Evolutionary conservation across 2,797 vertebrate genomes (phyloP).

Genomic region (Sebastes hubbsi): DNA sequence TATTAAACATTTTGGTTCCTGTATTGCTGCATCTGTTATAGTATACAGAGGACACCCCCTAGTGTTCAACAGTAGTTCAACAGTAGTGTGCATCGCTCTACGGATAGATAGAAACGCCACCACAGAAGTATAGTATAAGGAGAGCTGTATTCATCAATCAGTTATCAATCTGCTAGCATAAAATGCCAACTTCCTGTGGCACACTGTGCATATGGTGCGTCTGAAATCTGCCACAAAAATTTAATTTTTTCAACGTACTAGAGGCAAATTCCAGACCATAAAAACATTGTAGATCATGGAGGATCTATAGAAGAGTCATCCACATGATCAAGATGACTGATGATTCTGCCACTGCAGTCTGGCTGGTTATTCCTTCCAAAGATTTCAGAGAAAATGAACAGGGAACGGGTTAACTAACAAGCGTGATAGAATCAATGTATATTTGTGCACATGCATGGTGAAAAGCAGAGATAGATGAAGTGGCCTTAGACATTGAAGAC

Average conservation of each 20-base stretch:
- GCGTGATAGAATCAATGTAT: neutral
- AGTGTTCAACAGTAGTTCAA: too few species aligned
- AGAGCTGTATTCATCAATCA: too few species aligned
- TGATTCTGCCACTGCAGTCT: neutral
- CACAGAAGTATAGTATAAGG: too few species aligned
- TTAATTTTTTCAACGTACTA: rapidly evolving
- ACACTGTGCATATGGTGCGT: too few species aligned
- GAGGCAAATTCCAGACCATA: too few species aligned
- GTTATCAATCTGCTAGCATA: too few species aligned
- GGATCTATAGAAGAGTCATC: neutral
- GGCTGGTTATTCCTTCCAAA: neutral
- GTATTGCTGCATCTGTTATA: neutral
- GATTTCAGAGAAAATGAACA: neutral
- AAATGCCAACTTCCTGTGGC: too few species aligned
- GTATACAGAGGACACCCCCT: too few species aligned
- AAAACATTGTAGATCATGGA: neutral
- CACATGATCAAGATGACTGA: neutral
- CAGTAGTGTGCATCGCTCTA: too few species aligned
- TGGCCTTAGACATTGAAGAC: neutral
- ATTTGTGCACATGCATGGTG: neutral
- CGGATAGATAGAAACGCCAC: too few species aligned
- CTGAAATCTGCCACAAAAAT: too few species aligned
- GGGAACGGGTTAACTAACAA: neutral
- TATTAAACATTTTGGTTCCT: neutral
- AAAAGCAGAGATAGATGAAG: neutral